Base-by-base conservation (phyloP, 64 coral and sea anemone species). In the Porites australiensis region DNA sequence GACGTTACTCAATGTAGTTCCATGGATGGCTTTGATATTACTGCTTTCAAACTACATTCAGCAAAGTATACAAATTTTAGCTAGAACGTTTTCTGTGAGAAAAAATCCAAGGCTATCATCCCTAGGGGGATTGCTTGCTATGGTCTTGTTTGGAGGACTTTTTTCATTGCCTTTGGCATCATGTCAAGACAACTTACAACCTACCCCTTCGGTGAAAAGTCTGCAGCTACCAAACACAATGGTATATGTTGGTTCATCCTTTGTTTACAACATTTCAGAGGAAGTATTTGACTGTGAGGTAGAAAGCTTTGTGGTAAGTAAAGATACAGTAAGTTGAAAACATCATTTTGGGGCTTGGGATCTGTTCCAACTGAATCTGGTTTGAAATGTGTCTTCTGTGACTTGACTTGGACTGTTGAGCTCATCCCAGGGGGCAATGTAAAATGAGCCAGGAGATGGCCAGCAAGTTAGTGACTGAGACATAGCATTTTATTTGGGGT, bases 281-380 rank as follows among this genome's bases (percentile, higher is more conserved):
- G 74, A 63, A 54, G 74, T 43, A 64, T 98, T 98, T 73, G 54
- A 92, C 58, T 98, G 96, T 86, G 64, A 95, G 12, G 75, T 98
- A 58, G 83, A 98, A 16, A 59, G 73, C 13, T 64, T 98, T 77
- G 82, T 94, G 96, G 96, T 98, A 85, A 95, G 96, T 73, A 14
- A 46, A 10, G 18, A 57, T 75, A 64, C 12, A 57, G 7, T 12
- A 57, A 57, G 7, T 57, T 57, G 54, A 57, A 57, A 57, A 7
- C 13, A 14, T 70, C 59, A 13, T 63, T 44, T 37, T 74, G 27
- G 27, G 27, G 27, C 27, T 37, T 37, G 27, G 27, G 27, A 37
- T 37, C 27, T 37, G 27, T 37, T 37, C 27, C 27, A 37, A 37
- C 27, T 37, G 27, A 37, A 37, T 37, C 27, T 37, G 27, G 27